These are phyloP conservation scores for Crenuchus spilurus DNA, from an alignment of 2,797 vertebrate species.

Conservation along the genomic window DNA sequence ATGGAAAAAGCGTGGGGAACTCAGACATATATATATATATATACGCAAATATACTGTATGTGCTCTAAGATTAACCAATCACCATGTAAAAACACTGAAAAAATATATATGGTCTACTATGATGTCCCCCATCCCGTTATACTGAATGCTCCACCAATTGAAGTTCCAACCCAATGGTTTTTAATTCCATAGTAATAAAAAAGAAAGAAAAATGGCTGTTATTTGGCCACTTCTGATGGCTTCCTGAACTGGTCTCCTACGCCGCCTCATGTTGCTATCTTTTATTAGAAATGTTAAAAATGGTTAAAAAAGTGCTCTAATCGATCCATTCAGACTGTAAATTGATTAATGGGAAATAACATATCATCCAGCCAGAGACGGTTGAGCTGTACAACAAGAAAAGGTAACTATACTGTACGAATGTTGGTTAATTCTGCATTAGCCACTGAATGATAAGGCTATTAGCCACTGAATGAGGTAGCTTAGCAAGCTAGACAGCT, in stretches of 20 bases:
- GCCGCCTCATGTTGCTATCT: background rate
- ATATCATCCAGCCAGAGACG: constrained; percentile 10
- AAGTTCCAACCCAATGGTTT: constrained; percentile 64
- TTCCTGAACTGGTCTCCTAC: constrained; percentile 48
- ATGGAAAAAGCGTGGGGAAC: constrained; percentile 66
- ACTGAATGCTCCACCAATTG: constrained; percentile 62
- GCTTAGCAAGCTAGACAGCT: constrained; percentile 49
- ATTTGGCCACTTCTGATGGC: constrained; percentile 40
- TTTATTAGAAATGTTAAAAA: background rate
- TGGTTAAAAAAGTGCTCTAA: constrained; percentile 39
- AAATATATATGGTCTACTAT: constrained; percentile 61
- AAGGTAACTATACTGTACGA: background rate
- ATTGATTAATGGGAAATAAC: constrained; percentile 1
- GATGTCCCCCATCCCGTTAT: constrained; percentile 38
- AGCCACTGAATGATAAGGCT: constrained; percentile 23
- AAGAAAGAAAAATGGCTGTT: constrained; percentile 26
- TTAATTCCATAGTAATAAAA: constrained; percentile 50
- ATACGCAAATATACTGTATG: constrained; percentile 59
- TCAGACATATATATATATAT: constrained; percentile 57
- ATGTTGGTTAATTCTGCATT: background rate
- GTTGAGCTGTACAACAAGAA: background rate
- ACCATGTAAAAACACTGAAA: constrained; percentile 38
- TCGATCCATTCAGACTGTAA: background rate
- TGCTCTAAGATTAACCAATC: constrained; percentile 66
- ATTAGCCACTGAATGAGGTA: constrained; percentile 49